These are phyloP conservation scores for Acropternis orthonyx DNA, from an alignment of 2,797 vertebrate genomes.

Conservation along the genomic window DNA sequence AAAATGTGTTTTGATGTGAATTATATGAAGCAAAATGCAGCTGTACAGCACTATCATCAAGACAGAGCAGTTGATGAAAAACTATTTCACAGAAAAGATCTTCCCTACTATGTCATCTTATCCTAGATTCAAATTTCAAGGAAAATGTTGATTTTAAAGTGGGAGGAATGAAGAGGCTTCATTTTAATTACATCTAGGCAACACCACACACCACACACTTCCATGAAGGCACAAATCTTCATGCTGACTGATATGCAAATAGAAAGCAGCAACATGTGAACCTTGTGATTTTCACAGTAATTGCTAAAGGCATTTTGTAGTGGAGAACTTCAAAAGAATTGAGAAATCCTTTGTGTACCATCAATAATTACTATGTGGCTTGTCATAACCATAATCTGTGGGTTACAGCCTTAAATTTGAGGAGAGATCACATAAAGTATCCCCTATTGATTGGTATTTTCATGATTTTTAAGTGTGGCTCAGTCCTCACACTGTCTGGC, in stretches of 20 bases:
- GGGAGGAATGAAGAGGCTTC: background rate
- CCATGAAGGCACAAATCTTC: background rate
- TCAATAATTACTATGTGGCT: background rate
- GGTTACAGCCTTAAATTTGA: background rate
- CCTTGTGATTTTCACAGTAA: background rate
- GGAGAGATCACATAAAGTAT: background rate
- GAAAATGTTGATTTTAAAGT: conserved; percentile 4
- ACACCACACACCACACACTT: background rate
- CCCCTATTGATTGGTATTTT: background rate
- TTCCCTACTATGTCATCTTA: background rate
- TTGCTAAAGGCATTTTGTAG: background rate
- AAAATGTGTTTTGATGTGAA: background rate
- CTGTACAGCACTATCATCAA: background rate
- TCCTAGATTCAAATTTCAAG: conserved; percentile 14
- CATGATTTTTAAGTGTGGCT: background rate
- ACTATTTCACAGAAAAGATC: background rate
- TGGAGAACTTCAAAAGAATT: background rate
- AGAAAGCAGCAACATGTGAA: background rate
- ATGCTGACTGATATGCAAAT: background rate
- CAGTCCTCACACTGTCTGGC: background rate
- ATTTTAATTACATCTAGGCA: background rate
- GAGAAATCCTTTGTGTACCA: background rate
- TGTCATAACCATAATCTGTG: background rate
- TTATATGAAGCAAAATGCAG: background rate
- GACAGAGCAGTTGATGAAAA: conserved; percentile 10